Evolutionary conservation across 2,113 vertebrate genomes (phyloP).

Genomic region (Rhombomys opimus): DNA sequence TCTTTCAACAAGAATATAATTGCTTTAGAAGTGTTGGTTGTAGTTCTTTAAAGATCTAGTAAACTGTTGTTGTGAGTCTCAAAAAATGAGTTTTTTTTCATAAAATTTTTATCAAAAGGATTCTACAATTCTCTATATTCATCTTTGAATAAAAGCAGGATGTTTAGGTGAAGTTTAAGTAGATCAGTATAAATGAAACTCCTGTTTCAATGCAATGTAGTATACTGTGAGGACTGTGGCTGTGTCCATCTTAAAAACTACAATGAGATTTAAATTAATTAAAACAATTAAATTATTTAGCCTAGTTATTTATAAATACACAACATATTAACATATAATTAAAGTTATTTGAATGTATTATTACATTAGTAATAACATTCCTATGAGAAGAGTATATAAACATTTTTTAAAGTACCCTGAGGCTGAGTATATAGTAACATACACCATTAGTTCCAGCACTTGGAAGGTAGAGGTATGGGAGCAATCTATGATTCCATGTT

Average conservation of each 20-base stretch:
- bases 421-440: background rate
- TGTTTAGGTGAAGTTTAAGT: background rate
- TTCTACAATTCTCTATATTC: background rate
- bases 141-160: background rate
- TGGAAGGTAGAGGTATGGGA: background rate
- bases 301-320: background rate
- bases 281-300: background rate
- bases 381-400: background rate
- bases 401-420: background rate
- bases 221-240: background rate
- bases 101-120: background rate
- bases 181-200: background rate
- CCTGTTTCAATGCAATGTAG: background rate
- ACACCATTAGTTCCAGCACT: background rate
- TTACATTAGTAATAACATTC: background rate
- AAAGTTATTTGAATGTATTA: conserved; percentile 13
- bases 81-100: background rate
- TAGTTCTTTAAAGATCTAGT: background rate
- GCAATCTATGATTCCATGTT: background rate
- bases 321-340: background rate
- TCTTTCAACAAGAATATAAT: background rate
- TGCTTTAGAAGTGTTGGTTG: background rate
- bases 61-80: background rate
- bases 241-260: background rate
- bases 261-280: conserved; percentile 1